Base-by-base conservation (phyloP, 30 jellyfish, hydroid and myxozoan genomes). In the Catostylus mosaicus region DNA sequence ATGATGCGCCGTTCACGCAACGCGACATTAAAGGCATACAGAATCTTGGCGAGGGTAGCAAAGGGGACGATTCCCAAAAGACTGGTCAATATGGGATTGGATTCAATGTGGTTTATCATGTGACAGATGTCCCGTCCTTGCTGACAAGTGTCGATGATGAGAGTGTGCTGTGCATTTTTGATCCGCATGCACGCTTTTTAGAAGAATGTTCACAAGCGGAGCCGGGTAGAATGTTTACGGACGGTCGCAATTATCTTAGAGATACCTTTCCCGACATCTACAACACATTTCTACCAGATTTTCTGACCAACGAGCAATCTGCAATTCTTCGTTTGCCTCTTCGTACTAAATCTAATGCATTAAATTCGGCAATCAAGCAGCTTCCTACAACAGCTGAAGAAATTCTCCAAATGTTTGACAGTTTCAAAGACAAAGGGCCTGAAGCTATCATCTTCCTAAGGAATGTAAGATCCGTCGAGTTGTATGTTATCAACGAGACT, bases 21-120 rank as follows among this genome's bases (percentile, higher is more conserved):
- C 36, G 40, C 3, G 97, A 90, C 51, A 9, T 90, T 12, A n/a
- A 65, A 31, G 97, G 94, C 6, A 90, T 90, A 29, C 95, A 90
- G 56, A 54, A 36, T 20, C 88, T 90, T 0, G 97, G 97, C 0
- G 78, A 75, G 61, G 95, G 97, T 12, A 90, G 80, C 54, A 90
- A 90, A 54, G 18, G 83, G 27, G 73, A 54, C 24, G 89, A 90
- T 30, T 46, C 92, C 5, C 64, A 57, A 78, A 83, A 83, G 52
- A 90, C 97, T 12, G 97, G 97, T 20, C 85, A 90, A 68, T 90
- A 82, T 83, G 97, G 97, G 5, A 88, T 90, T 27, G 97, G 97
- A 0, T 90, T 90, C 88, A 90, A 90, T 76, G 96, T 77, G 33
- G 97, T 90, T 11, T 90, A 90, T 65, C 83, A 78, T 36, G 78